A percentile compares a stretch with the other conserved stretches of the same genome.
These are phyloP conservation scores for Macrosiphum euphorbiae DNA, from an alignment of 2,888 invertebrate species.

Conservation along the genomic window DNA sequence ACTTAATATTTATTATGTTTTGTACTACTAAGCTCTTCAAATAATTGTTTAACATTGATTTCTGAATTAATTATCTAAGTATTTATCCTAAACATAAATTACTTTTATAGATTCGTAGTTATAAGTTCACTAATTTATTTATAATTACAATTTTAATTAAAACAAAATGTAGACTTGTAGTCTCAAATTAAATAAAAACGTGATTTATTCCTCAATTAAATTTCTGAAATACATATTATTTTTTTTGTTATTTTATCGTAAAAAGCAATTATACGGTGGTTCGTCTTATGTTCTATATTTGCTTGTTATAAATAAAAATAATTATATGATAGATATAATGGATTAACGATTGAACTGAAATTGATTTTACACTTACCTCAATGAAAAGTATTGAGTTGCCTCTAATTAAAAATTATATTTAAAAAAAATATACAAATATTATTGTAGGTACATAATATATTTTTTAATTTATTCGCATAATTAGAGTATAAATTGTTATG, in stretches of 20 bases:
- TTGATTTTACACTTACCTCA: background rate
- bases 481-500: background rate
- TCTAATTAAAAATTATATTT: background rate
- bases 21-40: background rate
- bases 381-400: background rate
- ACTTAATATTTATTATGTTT: background rate
- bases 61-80: background rate
- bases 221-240: background rate
- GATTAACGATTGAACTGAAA: background rate
- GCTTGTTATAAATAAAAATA: background rate
- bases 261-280: background rate
- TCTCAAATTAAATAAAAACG: background rate
- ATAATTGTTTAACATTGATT: background rate
- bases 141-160: conserved; percentile 42
- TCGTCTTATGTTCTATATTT: background rate
- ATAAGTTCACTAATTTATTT: background rate
- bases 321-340: background rate
- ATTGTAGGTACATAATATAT: background rate
- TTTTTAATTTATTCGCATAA: background rate
- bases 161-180: background rate
- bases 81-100: background rate
- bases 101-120: background rate
- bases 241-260: background rate
- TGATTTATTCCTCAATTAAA: conserved; percentile 9
- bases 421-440: background rate